A percentile compares a stretch with the other conserved stretches of the same genome.
These are phyloP conservation scores for Drosophila lacteicornis DNA, from an alignment of 1,140 invertebrate genomes.

Conservation along the genomic window DNA sequence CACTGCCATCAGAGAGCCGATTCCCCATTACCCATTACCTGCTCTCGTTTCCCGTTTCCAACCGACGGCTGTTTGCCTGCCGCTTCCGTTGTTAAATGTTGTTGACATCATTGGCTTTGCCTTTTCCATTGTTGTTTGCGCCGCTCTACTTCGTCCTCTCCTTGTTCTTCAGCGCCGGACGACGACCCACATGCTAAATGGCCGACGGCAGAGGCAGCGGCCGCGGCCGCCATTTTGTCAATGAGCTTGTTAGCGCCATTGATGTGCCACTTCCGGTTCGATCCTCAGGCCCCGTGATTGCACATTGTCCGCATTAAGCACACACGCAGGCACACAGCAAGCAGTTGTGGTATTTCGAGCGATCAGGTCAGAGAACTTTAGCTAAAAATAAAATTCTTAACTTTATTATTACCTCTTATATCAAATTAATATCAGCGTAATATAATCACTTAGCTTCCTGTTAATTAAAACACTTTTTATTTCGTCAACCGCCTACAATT, in stretches of 20 bases:
- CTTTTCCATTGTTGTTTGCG: slow-evolving; percentile 38
- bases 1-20: slow-evolving; percentile 21
- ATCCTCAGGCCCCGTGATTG: slow-evolving; percentile 24
- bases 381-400: too few species aligned
- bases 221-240: slow-evolving; percentile 49
- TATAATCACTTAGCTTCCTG: slow-evolving; percentile 26
- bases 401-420: too few species aligned
- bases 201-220: slow-evolving; percentile 31
- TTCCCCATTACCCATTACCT: not conserved
- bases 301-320: slow-evolving; percentile 4
- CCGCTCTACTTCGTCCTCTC: slow-evolving; percentile 7
- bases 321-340: not conserved
- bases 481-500: slow-evolving; percentile 40
- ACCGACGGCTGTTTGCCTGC: slow-evolving; percentile 43
- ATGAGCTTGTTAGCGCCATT: slow-evolving; percentile 53
- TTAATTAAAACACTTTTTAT: slow-evolving; percentile 54
- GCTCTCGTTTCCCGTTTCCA: too few species aligned
- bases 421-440: not conserved
- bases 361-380: not conserved
- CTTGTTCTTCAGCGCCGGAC: not conserved
- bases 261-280: slow-evolving; percentile 46
- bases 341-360: not conserved
- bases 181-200: slow-evolving; percentile 46
- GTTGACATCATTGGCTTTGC: slow-evolving; percentile 63
- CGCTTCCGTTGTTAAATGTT: slow-evolving; percentile 61